phyloP scores from a whole-genome alignment of 2,797 vertebrate genomes.

The Capromys pilorides region DNA sequence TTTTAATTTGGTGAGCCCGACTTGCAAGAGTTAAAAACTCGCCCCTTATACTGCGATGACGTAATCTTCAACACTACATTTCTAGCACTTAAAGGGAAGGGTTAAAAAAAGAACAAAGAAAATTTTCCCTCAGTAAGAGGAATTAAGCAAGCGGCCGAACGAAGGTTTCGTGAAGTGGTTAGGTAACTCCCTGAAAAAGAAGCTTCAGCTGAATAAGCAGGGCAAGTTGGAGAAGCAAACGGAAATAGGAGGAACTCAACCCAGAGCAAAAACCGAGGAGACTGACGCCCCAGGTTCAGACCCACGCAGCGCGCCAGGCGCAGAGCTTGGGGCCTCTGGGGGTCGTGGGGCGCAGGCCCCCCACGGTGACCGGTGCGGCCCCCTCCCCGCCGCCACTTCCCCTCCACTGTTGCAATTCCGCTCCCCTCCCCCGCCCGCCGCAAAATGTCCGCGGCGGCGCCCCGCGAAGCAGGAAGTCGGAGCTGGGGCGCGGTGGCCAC shows the following conservation, averaged over 20 bases:
- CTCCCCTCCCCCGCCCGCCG: slow-evolving; percentile 77
- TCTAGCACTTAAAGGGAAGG: slow-evolving; percentile 60
- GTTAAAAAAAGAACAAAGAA: slow-evolving; percentile 76
- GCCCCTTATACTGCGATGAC: slow-evolving; percentile 73
- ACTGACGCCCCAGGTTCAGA: background rate
- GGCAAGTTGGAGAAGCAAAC: background rate
- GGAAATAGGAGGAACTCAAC: background rate
- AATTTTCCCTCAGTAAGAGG: slow-evolving; percentile 36
- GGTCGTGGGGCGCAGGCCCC: background rate
- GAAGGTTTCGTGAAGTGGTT: slow-evolving; percentile 29
- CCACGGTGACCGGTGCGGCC: background rate
- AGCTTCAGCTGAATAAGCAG: background rate
- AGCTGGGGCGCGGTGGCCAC: background rate
- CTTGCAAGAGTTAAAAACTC: slow-evolving; percentile 76
- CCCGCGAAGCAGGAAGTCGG: slow-evolving; percentile 78
- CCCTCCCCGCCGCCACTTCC: slow-evolving; percentile 46
- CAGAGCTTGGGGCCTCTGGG: background rate
- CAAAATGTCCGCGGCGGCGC: slow-evolving; percentile 74
- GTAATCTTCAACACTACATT: slow-evolving; percentile 76
- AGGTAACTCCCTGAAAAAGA: slow-evolving; percentile 59
- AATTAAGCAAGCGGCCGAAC: slow-evolving; percentile 25
- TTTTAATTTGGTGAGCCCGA: slow-evolving; percentile 32
- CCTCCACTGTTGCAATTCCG: slow-evolving; percentile 53
- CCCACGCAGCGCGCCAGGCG: background rate
- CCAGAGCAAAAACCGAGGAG: background rate